Conservation (phyloP, 2,113 vertebrate genomes). For the Ardeotis arabs region DNA sequence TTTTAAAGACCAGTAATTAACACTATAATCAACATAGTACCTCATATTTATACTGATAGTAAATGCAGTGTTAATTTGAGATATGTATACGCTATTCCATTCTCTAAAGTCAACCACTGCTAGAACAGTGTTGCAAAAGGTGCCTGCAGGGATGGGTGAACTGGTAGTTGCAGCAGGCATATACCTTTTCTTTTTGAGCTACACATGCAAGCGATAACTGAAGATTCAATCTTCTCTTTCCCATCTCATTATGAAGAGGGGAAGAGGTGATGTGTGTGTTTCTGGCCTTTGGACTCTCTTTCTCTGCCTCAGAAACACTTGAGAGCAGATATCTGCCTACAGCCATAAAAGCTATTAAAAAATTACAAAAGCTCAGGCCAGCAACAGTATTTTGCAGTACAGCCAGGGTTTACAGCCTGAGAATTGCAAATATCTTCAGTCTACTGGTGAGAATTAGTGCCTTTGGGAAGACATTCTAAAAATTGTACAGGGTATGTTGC, state of each 20-base stretch:
- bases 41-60: not conserved
- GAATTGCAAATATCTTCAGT: not conserved
- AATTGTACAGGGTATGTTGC: not conserved
- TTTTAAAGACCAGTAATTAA: not conserved
- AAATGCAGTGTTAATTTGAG: not conserved
- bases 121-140: not conserved
- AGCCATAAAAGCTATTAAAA: constrained; percentile 63
- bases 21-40: not conserved
- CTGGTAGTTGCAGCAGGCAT: not conserved
- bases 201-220: not conserved
- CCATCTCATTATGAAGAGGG: constrained; percentile 15
- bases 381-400: constrained; percentile 25
- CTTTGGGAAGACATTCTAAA: constrained; percentile 20
- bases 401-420: constrained; percentile 7
- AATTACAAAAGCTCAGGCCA: constrained; percentile 52
- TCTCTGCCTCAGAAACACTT: constrained; percentile 17
- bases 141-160: not conserved
- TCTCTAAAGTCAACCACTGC: not conserved
- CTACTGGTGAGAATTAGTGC: not conserved
- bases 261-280: constrained; percentile 23
- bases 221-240: constrained; percentile 38
- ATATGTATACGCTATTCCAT: not conserved
- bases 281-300: constrained; percentile 23
- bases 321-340: constrained; percentile 36
- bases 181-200: not conserved